Conservation (phyloP, 2,113 vertebrate species). For the Isurus oxyrinchus region DNA sequence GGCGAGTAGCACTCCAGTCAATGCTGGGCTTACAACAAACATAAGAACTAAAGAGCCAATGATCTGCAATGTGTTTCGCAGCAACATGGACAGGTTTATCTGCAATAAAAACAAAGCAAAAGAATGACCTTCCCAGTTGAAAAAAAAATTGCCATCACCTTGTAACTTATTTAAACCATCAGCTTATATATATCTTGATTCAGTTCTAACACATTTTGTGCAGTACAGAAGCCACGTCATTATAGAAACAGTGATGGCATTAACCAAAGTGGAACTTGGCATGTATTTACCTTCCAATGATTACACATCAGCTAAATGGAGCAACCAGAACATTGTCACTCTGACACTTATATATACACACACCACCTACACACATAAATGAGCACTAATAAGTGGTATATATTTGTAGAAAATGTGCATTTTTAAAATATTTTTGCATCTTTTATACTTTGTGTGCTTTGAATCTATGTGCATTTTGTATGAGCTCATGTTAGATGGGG, state of each 20-base stretch:
- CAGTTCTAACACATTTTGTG: neutral
- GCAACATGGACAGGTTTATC: conserved; percentile 38
- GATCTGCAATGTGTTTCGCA: conserved; percentile 35
- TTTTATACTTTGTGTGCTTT: no score
- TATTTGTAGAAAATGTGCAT: neutral
- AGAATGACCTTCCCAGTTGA: neutral
- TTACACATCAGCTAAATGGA: neutral
- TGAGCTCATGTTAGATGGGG: no score
- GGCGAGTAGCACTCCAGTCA: conserved; percentile 35
- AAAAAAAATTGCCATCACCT: neutral
- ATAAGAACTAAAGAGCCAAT: conserved; percentile 37
- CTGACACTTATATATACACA: neutral
- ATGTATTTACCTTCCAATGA: neutral
- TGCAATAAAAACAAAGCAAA: conserved; percentile 11
- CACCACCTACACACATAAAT: neutral
- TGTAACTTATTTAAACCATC: neutral
- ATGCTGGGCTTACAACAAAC: conserved; percentile 37
- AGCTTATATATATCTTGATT: neutral
- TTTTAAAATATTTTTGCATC: no score
- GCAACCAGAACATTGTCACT: neutral
- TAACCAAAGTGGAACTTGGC: neutral
- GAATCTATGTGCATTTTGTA: no score
- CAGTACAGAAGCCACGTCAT: neutral
- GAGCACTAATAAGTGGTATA: neutral
- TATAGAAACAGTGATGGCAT: neutral